These are phyloP conservation scores for Monarcha castaneiventris DNA, from an alignment of 2,113 vertebrate species.

Conservation along the genomic window DNA sequence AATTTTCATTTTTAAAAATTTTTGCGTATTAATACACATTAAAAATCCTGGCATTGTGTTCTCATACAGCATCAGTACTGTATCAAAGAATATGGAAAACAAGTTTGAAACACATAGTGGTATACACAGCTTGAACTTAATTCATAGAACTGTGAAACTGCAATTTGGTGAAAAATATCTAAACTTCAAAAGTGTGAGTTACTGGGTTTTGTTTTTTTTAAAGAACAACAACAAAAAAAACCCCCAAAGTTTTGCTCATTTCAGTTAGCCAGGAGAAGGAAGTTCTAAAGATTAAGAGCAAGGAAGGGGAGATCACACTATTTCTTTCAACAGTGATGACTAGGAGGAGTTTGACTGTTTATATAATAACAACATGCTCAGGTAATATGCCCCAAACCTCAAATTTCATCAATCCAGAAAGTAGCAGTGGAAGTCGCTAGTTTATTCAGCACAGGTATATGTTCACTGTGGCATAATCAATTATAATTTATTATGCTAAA, in stretches of 20 bases:
- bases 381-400: neutral
- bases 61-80: neutral
- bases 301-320: neutral
- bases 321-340: neutral
- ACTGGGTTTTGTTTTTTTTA: neutral
- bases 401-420: neutral
- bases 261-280: neutral
- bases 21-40: neutral
- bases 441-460: neutral
- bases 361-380: neutral
- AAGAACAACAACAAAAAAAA: neutral
- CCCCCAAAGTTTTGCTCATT: neutral
- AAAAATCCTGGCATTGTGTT: neutral
- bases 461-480: neutral
- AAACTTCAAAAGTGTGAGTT: neutral
- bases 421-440: neutral
- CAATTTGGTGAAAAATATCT: neutral
- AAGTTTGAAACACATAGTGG: neutral
- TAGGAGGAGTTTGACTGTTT: neutral
- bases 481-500: neutral
- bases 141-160: neutral
- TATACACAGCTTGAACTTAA: neutral
- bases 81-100: neutral
- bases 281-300: neutral
- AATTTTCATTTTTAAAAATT: too few relatives aligned